Percentiles rank a stretch among this genome's conserved stretches.
These are phyloP conservation scores for Chiloscyllium punctatum DNA, from an alignment of 2,797 vertebrate species.

Conservation along the genomic window DNA sequence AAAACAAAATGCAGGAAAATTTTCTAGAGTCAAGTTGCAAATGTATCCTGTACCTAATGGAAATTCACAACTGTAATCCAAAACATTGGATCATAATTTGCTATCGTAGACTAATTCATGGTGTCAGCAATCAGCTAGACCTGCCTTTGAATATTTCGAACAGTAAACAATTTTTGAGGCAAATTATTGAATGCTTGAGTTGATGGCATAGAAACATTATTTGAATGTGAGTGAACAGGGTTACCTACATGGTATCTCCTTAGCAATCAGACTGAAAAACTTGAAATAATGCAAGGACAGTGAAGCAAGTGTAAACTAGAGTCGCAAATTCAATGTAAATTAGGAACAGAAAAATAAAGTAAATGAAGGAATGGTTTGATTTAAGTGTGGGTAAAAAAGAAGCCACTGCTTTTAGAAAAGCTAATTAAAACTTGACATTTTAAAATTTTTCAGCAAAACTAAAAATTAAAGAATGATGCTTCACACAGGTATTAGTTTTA, in stretches of 20 bases:
- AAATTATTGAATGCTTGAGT: background rate
- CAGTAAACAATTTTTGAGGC: background rate
- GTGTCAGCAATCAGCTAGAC: background rate
- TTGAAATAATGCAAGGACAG: background rate
- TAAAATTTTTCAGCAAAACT: background rate
- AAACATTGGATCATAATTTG: background rate
- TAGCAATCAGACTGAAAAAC: background rate
- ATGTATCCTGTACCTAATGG: background rate
- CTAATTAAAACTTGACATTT: background rate
- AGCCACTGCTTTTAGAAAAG: background rate
- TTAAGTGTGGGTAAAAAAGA: background rate
- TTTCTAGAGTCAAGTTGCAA: background rate
- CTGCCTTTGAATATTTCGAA: background rate
- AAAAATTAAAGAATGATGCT: background rate
- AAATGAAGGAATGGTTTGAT: background rate
- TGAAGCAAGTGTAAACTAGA: background rate
- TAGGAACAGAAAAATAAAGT: background rate
- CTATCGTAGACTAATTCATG: background rate
- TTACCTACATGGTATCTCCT: background rate
- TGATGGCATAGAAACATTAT: background rate
- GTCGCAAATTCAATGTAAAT: background rate
- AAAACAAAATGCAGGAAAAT: background rate
- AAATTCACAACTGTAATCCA: background rate
- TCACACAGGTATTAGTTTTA: background rate
- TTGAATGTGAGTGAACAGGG: background rate